A percentile compares a stretch with the other conserved stretches of the same genome.
phyloP scores from a whole-genome alignment of 2,113 vertebrate genomes.

The Actenoides hombroni region DNA sequence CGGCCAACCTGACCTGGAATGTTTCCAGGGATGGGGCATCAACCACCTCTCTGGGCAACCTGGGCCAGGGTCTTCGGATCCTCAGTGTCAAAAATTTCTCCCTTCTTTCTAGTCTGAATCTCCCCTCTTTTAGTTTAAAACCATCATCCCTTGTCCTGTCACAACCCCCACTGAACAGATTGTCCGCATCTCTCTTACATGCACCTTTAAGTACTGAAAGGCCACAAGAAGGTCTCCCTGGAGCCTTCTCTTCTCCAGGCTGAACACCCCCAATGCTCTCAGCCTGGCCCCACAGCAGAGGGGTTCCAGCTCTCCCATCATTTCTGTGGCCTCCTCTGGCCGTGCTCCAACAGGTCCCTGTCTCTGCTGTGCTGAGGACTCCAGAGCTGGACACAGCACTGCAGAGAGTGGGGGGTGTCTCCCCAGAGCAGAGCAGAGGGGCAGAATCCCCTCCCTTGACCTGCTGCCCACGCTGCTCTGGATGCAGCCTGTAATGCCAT shows the following conservation, averaged over 20 bases:
- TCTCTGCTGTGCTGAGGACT: no score
- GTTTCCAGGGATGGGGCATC: neutral
- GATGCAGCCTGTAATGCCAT: accelerated
- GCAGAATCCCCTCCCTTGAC: neutral
- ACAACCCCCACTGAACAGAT: accelerated
- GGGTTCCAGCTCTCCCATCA: neutral
- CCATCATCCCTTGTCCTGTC: no score
- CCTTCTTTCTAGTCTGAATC: neutral
- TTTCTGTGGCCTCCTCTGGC: neutral
- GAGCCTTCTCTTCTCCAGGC: neutral
- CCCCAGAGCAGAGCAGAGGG: neutral
- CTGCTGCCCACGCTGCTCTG: neutral
- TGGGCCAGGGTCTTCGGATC: accelerated
- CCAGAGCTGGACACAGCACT: neutral
- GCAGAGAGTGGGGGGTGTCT: neutral
- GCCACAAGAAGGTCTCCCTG: accelerated
- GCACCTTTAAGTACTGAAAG: neutral
- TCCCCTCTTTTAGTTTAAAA: neutral
- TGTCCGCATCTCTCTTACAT: accelerated
- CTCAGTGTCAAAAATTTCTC: accelerated
- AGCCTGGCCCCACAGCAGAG: neutral
- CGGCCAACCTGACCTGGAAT: accelerated
- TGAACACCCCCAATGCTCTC: neutral
- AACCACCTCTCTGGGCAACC: neutral
- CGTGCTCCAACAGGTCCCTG: accelerated